Conservation (phyloP, 2,888 invertebrate species). For the Cerastoderma edule region DNA sequence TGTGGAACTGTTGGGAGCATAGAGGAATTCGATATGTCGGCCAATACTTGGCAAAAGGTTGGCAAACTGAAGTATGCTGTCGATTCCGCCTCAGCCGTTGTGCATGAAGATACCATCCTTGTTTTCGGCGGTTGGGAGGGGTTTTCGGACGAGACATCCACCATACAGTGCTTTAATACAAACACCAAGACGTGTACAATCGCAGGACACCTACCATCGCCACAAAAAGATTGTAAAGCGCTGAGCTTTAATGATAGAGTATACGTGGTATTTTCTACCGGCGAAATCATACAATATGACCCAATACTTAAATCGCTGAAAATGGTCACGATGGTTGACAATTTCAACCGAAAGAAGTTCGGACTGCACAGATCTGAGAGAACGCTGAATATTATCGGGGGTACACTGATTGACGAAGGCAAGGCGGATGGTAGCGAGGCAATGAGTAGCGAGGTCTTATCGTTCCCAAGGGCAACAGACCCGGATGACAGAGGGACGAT, state of each 20-base stretch:
- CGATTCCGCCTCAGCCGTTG: conserved; percentile 56
- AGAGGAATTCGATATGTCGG: conserved; percentile 60
- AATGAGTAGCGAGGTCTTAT: neutral
- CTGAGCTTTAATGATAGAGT: conserved; percentile 50
- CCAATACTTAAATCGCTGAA: conserved; percentile 34
- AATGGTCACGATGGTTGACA: conserved; percentile 32
- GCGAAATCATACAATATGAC: conserved; percentile 54
- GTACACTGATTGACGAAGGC: conserved; percentile 14
- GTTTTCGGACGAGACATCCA: conserved; percentile 50
- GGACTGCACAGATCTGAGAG: conserved; percentile 46
- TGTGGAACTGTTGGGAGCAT: conserved; percentile 56
- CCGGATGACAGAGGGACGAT: conserved; percentile 18
- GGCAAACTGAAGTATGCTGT: conserved; percentile 60
- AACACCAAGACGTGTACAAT: conserved; percentile 44
- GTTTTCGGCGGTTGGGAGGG: conserved; percentile 65
- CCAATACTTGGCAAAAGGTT: conserved; percentile 55
- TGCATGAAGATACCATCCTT: conserved; percentile 53
- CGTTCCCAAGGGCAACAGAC: neutral
- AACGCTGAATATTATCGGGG: conserved; percentile 51
- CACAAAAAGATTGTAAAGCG: conserved; percentile 51
- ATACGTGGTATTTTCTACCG: conserved; percentile 49
- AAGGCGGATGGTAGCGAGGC: conserved; percentile 1
- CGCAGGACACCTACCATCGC: conserved; percentile 52
- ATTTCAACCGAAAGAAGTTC: conserved; percentile 59
- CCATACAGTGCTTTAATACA: conserved; percentile 64